Evolutionary conservation across 2,797 vertebrate species (phyloP).

Genomic region (Lateolabrax maculatus): DNA sequence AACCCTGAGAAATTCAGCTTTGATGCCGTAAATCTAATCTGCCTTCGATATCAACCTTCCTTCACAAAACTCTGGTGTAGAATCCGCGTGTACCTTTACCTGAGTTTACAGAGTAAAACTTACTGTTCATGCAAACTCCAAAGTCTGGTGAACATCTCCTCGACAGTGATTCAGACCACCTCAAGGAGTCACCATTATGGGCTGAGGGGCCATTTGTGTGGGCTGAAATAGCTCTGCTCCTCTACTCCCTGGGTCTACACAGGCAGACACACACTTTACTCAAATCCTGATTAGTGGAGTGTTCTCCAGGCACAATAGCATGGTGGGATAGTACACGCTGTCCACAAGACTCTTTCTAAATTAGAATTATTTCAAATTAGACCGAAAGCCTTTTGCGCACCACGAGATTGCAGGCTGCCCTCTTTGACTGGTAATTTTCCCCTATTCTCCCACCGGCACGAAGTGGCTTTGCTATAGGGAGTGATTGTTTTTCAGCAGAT

Average conservation of each 20-base stretch:
- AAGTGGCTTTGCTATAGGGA: conserved; percentile 52
- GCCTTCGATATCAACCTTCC: conserved; percentile 27
- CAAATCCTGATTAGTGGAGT: conserved; percentile 78
- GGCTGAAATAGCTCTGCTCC: conserved; percentile 49
- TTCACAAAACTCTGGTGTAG: conserved; percentile 3
- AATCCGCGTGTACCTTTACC: conserved; percentile 1
- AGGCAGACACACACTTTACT: conserved; percentile 57
- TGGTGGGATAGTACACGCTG: conserved; percentile 60
- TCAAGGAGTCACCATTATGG: conserved; percentile 46
- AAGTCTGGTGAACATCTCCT: conserved; percentile 23
- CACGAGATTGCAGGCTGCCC: conserved; percentile 59
- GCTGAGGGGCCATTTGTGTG: conserved; percentile 56
- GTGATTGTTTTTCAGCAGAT: conserved; percentile 71
- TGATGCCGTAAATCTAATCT: conserved; percentile 51
- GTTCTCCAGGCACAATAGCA: conserved; percentile 69
- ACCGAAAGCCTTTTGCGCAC: conserved; percentile 43
- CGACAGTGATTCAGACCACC: conserved; percentile 45
- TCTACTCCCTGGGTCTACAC: conserved; percentile 30
- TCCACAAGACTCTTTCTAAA: conserved; percentile 60
- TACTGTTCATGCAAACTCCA: conserved; percentile 32
- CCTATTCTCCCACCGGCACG: conserved; percentile 48
- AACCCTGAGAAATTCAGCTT: conserved; percentile 34
- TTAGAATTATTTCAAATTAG: conserved; percentile 75
- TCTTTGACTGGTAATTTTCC: conserved; percentile 69
- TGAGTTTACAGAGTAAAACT: conserved; percentile 11